phyloP scores from a whole-genome alignment of 2,888 invertebrate genomes.

The Drosophila rellima region DNA sequence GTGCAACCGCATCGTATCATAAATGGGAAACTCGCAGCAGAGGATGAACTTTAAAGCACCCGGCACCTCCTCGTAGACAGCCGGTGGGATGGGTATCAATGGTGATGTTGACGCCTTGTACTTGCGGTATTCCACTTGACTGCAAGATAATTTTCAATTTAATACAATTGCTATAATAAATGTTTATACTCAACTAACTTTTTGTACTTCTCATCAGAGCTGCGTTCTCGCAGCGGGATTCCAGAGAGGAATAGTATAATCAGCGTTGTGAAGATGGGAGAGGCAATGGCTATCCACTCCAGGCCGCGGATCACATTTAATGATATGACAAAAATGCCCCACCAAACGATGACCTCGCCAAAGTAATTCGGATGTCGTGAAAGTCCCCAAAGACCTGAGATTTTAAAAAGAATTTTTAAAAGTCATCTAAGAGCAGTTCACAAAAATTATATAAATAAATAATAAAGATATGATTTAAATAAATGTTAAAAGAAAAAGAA shows the following conservation, averaged over 20 bases:
- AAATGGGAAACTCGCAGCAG: slow-evolving; percentile 96
- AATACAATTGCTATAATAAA: not conserved
- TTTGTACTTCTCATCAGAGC: slow-evolving; percentile 95
- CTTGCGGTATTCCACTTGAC: slow-evolving; percentile 93
- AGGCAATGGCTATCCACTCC: slow-evolving; percentile 93
- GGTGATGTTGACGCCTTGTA: slow-evolving; percentile 96
- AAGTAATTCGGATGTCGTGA: slow-evolving; percentile 98
- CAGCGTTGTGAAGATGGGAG: slow-evolving; percentile 94
- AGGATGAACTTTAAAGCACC: slow-evolving; percentile 92
- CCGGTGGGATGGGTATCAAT: slow-evolving; percentile 94
- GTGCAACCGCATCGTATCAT: slow-evolving; percentile 89
- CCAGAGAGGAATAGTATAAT: slow-evolving; percentile 96
- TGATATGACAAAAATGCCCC: slow-evolving; percentile 96
- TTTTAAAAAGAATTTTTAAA: not conserved
- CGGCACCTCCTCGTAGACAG: slow-evolving; percentile 95
- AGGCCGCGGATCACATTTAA: slow-evolving; percentile 93
- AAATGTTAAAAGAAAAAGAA: not conserved
- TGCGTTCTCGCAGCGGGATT: slow-evolving; percentile 94
- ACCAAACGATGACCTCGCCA: slow-evolving; percentile 97
- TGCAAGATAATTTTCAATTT: slow-evolving; percentile 76
- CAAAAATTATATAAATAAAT: not conserved
- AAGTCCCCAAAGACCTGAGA: slow-evolving; percentile 91
- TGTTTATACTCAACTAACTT: slow-evolving; percentile 88
- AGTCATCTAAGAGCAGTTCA: too few species aligned
- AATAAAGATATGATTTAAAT: not conserved